A percentile compares a stretch with the other conserved stretches of the same genome.
phyloP scores from a whole-genome alignment of 2,797 vertebrate species.

The Gastrophryne carolinensis region DNA sequence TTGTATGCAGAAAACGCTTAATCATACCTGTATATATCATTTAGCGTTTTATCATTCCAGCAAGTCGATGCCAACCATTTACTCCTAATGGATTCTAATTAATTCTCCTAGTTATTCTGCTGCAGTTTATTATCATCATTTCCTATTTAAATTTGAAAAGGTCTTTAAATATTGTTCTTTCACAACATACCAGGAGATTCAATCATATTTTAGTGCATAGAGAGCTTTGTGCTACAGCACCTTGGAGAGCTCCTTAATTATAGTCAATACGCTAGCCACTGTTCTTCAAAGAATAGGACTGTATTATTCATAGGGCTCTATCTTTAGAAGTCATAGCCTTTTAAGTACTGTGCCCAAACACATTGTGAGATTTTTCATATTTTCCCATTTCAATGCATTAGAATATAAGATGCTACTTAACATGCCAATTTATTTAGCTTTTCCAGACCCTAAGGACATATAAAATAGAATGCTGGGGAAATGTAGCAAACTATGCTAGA shows the following conservation, averaged over 20 bases:
- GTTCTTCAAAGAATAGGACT: neutral
- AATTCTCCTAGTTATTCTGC: slow-evolving; percentile 2
- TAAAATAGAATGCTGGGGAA: no score
- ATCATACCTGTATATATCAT: slow-evolving; percentile 13
- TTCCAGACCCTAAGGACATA: no score
- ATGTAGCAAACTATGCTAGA: no score
- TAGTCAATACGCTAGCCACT: neutral
- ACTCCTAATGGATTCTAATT: slow-evolving; percentile 14
- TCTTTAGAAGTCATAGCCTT: no score
- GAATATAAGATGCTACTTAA: no score
- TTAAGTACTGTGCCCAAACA: no score
- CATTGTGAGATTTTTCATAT: no score
- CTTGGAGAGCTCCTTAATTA: slow-evolving; percentile 33
- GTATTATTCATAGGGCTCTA: no score
- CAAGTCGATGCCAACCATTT: slow-evolving; percentile 9
- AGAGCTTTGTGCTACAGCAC: slow-evolving; percentile 4
- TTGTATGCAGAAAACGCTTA: slow-evolving; percentile 25
- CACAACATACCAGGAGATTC: neutral
- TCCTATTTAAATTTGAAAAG: no score
- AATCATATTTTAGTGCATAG: slow-evolving; percentile 1
- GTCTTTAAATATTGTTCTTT: slow-evolving; percentile 14
- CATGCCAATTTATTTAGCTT: no score
- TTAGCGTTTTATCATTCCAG: slow-evolving; percentile 4
- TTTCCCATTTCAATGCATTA: no score
- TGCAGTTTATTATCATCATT: slow-evolving; percentile 16